Conservation (phyloP, 1,140 invertebrate genomes). For the Temnothorax curvispinosus region DNA sequence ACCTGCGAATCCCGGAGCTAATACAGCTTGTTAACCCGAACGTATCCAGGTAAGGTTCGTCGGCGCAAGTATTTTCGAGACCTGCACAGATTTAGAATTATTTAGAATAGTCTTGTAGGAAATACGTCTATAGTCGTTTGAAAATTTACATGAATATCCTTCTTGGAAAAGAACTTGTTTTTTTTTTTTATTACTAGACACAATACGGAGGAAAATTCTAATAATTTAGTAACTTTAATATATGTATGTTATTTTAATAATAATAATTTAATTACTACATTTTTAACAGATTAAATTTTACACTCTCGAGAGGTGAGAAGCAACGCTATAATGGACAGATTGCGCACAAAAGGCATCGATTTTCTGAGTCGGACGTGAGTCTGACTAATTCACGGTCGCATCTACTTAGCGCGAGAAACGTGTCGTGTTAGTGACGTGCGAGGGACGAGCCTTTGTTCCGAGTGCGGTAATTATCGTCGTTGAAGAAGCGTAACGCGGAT, state of each 20-base stretch:
- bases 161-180: neutral
- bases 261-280: neutral
- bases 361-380: neutral
- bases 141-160: neutral
- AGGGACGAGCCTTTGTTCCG: neutral
- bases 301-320: neutral
- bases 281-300: neutral
- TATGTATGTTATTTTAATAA: constrained; percentile 1
- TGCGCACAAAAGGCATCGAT: neutral
- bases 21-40: neutral
- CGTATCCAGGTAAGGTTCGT: neutral
- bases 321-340: neutral
- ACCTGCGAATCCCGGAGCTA: neutral
- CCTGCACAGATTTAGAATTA: neutral
- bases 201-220: neutral
- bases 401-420: constrained; percentile 6
- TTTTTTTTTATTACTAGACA: neutral
- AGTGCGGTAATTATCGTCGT: constrained; percentile 1
- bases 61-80: neutral
- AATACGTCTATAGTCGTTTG: neutral
- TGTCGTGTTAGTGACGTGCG: neutral
- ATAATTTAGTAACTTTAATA: neutral
- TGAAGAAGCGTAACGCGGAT: neutral
- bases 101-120: neutral
- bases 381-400: constrained; percentile 25